Evolutionary conservation across 2,797 vertebrate species (phyloP), one percentile per base, ranked within the genome.

Genomic region (Sebastes goodei): DNA sequence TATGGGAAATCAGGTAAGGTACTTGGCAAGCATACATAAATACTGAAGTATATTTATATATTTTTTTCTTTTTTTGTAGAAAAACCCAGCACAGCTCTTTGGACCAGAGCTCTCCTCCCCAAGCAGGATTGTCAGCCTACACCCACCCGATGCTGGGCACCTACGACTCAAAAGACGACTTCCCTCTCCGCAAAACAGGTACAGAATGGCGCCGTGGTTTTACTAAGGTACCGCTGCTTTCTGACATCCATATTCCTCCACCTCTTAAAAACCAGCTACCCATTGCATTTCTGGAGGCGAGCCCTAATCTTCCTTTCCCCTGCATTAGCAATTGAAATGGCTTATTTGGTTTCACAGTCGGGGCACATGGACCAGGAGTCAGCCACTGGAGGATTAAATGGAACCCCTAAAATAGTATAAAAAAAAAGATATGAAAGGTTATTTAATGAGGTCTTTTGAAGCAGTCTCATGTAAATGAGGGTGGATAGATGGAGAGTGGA

Each of bases 181-280:
- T 99, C 87, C 98, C 98, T 1, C 97, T 99, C 77, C 96, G 98
- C 83, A 99, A 99, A 94, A 99, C 98, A 95, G 98, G 98, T 99
- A 92, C 61, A 88, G 57, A 71, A 6, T 6, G 17, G 8, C 20
- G 35, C 42, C 3, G 32, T 23, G 21, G 12, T 65, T 30, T 32
- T 21, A 9, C 21, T 25, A 15, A 59, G n/a, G 10, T 56, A 15
- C 30, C 29, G 23, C 12, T 64, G 29, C 49, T 62, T 56, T 20
- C 42, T 71, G 20, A 69, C 7, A 7, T 46, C n/a, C 29, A 17
- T 64, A 63, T 78, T 65, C 21, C 38, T 76, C 35, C 55, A 14
- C 55, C 46, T 80, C 21, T 74, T 57, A 33, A 56, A 56, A 67
- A 53, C 2, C 55, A 61, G 53, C 25, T 9, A 53, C 30, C 60